These are phyloP conservation scores for Heterodera schachtii DNA, from an alignment of 1,140 invertebrate species.

Conservation along the genomic window DNA sequence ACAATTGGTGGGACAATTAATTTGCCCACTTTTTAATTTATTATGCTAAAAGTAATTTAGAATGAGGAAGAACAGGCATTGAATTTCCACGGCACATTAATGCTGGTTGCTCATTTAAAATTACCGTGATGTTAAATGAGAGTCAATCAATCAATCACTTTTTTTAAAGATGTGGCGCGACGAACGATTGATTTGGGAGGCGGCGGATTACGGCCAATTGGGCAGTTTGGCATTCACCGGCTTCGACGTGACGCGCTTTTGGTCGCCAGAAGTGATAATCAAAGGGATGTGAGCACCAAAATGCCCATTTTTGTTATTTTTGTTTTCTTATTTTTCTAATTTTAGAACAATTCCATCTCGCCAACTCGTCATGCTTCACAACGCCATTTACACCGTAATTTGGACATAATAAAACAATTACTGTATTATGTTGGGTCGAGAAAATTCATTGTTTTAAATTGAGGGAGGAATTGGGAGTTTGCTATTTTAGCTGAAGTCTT, in stretches of 20 bases:
- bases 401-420: neutral
- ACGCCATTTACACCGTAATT: conserved; percentile 23
- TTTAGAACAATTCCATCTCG: conserved; percentile 21
- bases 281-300: conserved; percentile 21
- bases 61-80: conserved; percentile 23
- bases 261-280: conserved; percentile 21
- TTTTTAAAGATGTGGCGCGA: conserved; percentile 28
- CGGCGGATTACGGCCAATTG: conserved; percentile 24
- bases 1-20: conserved; percentile 3
- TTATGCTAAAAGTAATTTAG: conserved; percentile 5
- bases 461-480: too few species aligned
- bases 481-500: conserved; percentile 13
- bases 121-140: neutral
- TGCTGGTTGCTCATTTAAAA: conserved; percentile 6
- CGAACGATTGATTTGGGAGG: conserved; percentile 17
- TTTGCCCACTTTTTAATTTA: neutral
- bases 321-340: neutral
- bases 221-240: conserved; percentile 26
- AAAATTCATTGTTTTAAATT: too few species aligned
- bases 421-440: neutral
- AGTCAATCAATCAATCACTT: too few species aligned
- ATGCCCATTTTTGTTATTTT: neutral
- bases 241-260: conserved; percentile 23
- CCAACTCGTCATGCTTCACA: conserved; percentile 24
- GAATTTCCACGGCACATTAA: conserved; percentile 24